phyloP scores from a whole-genome alignment of 2,113 vertebrate genomes.

The Eulemur macaco region DNA sequence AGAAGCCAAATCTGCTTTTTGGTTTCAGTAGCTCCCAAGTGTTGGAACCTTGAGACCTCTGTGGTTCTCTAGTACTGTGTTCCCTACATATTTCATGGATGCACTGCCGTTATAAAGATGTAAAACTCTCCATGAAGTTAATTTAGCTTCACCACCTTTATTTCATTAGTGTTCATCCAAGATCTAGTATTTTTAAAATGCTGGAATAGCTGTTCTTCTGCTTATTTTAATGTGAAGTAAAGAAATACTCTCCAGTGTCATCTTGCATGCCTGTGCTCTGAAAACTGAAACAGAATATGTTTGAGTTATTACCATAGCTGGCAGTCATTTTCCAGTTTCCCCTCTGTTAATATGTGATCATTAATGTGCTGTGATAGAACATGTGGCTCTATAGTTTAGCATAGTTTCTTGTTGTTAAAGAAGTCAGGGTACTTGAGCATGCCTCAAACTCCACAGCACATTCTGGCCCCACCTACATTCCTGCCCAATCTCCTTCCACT shows the following conservation, averaged over 20 bases:
- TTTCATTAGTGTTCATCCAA: background rate
- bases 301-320: background rate
- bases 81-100: background rate
- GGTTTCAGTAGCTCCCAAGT: background rate
- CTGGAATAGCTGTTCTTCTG: background rate
- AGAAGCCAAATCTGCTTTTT: background rate
- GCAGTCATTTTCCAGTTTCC: slow-evolving; percentile 34
- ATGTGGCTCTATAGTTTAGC: background rate
- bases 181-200: background rate
- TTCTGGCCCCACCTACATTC: background rate
- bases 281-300: slow-evolving; percentile 34
- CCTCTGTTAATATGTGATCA: background rate
- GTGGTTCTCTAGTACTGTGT: background rate
- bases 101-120: background rate
- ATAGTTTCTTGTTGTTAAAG: slow-evolving; percentile 25
- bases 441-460: background rate
- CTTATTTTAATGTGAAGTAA: slow-evolving; percentile 22
- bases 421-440: background rate
- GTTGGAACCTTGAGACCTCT: background rate
- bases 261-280: background rate
- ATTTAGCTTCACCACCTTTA: background rate
- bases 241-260: slow-evolving; percentile 12
- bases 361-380: slow-evolving; percentile 24
- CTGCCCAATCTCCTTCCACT: background rate
- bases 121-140: background rate